A percentile compares a stretch with the other conserved stretches of the same genome.
These are phyloP conservation scores for Trichosurus vulpecula DNA, from an alignment of 2,797 vertebrate species.

Conservation along the genomic window DNA sequence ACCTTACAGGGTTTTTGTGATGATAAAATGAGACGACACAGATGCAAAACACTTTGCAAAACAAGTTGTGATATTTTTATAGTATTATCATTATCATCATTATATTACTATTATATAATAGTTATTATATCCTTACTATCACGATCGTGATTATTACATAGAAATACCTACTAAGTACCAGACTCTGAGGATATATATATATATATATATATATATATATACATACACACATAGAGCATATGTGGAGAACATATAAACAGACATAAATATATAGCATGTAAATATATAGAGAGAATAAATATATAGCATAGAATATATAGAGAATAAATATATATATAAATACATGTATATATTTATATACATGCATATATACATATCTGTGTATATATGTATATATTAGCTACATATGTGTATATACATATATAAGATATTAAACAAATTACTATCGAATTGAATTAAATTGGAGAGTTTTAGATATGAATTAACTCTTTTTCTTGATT, in stretches of 20 bases:
- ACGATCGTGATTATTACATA: background rate
- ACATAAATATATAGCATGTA: background rate
- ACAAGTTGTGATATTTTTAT: background rate
- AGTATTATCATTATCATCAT: background rate
- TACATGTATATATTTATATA: background rate
- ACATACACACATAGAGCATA: too few species aligned
- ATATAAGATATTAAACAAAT: background rate
- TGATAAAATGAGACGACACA: background rate
- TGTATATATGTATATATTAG: background rate
- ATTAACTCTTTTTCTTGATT: background rate
- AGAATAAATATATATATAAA: too few species aligned
- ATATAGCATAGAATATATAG: background rate
- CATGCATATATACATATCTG: background rate
- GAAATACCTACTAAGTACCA: background rate
- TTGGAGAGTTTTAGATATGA: background rate
- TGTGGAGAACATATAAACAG: too few species aligned
- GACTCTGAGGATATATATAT: background rate
- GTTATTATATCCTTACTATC: background rate
- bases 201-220: too few species aligned
- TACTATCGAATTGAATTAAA: background rate
- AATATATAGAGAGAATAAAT: background rate
- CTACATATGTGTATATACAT: background rate
- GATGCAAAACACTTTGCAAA: background rate
- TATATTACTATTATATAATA: background rate
- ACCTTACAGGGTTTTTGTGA: background rate